Percentiles rank a stretch among this genome's conserved stretches.
Conservation (phyloP, 2,797 vertebrate genomes). For the Sebastes jordani region DNA sequence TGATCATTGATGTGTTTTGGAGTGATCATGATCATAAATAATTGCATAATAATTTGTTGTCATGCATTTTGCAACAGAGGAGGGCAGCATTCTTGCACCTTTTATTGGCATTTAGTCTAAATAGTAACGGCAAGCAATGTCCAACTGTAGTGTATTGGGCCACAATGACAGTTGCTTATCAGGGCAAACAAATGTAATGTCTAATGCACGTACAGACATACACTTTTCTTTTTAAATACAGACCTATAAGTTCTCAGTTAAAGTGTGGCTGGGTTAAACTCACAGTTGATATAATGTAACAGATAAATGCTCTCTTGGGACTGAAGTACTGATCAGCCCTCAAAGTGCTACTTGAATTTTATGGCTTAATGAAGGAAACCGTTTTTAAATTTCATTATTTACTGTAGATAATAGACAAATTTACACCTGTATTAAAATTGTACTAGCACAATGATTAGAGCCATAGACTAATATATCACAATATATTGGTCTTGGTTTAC, state of each 20-base stretch:
- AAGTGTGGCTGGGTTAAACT: neutral
- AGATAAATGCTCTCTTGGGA: slow-evolving; percentile 3
- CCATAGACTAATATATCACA: neutral
- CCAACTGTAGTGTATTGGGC: neutral
- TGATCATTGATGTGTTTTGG: slow-evolving; percentile 79
- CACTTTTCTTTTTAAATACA: neutral
- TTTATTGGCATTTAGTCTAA: slow-evolving; percentile 71
- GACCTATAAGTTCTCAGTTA: neutral
- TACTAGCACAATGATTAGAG: neutral
- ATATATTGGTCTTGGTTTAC: neutral
- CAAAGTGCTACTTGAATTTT: neutral
- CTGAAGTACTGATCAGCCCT: neutral
- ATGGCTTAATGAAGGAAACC: neutral
- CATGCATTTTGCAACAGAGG: slow-evolving; percentile 78
- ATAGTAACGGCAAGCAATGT: neutral
- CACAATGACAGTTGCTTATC: neutral
- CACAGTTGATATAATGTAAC: neutral
- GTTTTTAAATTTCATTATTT: neutral
- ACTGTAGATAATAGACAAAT: neutral
- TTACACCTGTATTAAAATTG: neutral
- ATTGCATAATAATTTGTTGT: slow-evolving; percentile 79
- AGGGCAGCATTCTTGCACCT: slow-evolving; percentile 79
- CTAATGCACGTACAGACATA: neutral
- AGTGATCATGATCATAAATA: slow-evolving; percentile 81
- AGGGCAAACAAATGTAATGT: neutral